Conservation (phyloP, 2,113 vertebrate genomes). For the Chrysemys picta region DNA sequence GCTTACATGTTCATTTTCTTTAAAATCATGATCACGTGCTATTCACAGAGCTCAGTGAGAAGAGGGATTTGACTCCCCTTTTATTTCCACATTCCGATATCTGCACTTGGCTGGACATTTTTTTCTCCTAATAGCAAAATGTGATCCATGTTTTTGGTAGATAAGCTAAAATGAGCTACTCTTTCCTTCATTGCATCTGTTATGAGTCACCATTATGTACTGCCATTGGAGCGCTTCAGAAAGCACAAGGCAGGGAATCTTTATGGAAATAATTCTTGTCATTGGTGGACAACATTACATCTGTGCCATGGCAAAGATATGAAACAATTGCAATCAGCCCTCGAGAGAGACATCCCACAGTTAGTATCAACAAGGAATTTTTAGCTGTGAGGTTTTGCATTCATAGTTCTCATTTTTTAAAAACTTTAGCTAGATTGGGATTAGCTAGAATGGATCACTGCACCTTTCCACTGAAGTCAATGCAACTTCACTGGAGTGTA, state of each 20-base stretch:
- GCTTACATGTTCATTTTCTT: background rate
- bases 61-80: background rate
- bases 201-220: background rate
- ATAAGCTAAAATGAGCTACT: background rate
- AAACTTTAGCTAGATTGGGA: background rate
- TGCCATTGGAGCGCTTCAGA: background rate
- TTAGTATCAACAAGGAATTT: background rate
- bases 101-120: background rate
- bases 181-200: conserved; percentile 8
- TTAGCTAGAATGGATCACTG: background rate
- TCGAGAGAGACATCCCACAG: background rate
- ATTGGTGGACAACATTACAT: background rate
- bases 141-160: background rate
- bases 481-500: background rate
- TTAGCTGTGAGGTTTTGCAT: background rate
- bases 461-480: background rate
- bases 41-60: background rate
- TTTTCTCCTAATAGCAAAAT: background rate
- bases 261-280: background rate
- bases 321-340: background rate
- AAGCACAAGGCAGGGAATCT: background rate
- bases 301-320: background rate
- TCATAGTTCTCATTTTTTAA: background rate
- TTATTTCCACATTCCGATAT: background rate
- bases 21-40: background rate